These are phyloP conservation scores for Caenorhabditis parvicauda DNA, from an alignment of 2,888 invertebrate genomes.

Conservation along the genomic window DNA sequence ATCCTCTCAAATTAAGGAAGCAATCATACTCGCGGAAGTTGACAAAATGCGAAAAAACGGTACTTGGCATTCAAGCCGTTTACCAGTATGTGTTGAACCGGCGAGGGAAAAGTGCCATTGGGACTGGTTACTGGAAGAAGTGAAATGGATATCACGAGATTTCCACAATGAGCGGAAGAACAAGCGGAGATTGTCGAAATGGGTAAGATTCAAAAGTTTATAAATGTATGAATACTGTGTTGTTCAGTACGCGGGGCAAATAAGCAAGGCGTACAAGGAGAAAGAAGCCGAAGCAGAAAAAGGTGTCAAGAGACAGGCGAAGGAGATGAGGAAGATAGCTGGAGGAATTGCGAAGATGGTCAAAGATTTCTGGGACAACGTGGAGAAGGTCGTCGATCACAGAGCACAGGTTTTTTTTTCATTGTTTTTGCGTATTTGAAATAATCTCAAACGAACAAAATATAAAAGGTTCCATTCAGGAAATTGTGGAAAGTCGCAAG, in stretches of 20 bases:
- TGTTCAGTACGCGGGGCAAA: constrained; percentile 19
- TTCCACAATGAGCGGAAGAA: constrained; percentile 95
- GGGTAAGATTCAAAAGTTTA: constrained; percentile 24
- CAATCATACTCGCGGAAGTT: constrained; percentile 87
- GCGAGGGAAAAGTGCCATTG: constrained; percentile 88
- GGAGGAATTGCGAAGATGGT: constrained; percentile 88
- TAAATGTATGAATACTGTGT: neutral
- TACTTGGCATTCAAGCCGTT: constrained; percentile 76
- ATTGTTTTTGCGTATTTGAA: neutral
- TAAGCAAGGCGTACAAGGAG: constrained; percentile 66
- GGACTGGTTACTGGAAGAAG: constrained; percentile 97
- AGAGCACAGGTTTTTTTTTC: constrained; percentile 40
- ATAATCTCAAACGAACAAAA: too few species aligned
- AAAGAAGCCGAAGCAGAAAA: constrained; percentile 83
- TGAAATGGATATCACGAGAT: constrained; percentile 93
- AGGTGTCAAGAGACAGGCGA: constrained; percentile 76
- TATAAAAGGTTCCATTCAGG: constrained; percentile 64
- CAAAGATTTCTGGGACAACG: constrained; percentile 89
- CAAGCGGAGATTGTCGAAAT: constrained; percentile 73
- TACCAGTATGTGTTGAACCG: constrained; percentile 76
- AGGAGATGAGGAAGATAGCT: constrained; percentile 72
- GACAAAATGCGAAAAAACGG: constrained; percentile 88
- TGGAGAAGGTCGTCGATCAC: constrained; percentile 76
- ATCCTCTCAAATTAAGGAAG: too few species aligned
- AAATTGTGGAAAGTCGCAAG: constrained; percentile 86